Evolutionary conservation across 2,113 vertebrate species (phyloP).

Genomic region (Columbina picui): DNA sequence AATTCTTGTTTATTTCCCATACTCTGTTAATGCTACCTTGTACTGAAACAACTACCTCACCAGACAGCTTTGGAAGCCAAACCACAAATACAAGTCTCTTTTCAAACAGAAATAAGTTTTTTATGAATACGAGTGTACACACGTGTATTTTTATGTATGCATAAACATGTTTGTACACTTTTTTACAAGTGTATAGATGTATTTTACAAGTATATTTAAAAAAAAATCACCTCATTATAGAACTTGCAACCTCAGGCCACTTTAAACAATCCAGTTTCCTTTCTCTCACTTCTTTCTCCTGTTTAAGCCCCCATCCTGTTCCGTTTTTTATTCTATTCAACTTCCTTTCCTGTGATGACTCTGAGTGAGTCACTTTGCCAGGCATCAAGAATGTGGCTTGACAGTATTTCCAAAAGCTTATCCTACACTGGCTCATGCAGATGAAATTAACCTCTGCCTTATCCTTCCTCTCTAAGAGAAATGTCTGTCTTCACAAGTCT

Average conservation of each 20-base stretch:
- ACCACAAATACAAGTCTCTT: background rate
- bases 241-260: constrained; percentile 26
- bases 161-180: fast-evolving
- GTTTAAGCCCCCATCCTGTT: constrained; percentile 67
- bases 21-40: background rate
- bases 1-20: background rate
- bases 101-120: background rate
- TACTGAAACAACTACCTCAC: background rate
- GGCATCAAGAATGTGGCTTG: constrained; percentile 48
- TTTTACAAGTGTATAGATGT: background rate
- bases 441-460: constrained; percentile 62
- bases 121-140: background rate
- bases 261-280: constrained; percentile 67
- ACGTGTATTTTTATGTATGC: fast-evolving
- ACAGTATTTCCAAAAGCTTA: constrained; percentile 41
- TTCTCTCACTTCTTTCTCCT: constrained; percentile 67
- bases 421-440: background rate
- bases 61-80: background rate
- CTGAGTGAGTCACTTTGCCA: constrained; percentile 64
- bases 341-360: constrained; percentile 70
- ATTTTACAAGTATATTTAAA: background rate
- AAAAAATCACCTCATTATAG: background rate
- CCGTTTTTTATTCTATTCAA: constrained; percentile 69
- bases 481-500: background rate
- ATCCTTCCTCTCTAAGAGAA: constrained; percentile 60